phyloP scores from a whole-genome alignment of 2,797 vertebrate species.

The Clarias pachynema region DNA sequence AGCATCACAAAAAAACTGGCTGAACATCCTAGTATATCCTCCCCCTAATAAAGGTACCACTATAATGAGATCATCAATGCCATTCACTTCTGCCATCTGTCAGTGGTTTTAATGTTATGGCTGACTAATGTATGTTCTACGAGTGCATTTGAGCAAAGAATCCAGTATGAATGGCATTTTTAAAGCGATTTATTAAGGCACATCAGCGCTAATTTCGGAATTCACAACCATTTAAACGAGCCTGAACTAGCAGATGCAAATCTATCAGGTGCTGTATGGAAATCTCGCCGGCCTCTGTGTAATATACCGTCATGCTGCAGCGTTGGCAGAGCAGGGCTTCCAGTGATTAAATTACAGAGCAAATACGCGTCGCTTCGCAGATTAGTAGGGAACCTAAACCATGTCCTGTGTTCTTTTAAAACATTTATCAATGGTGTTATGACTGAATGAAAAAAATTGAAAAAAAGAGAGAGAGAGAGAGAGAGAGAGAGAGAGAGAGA shows the following conservation, averaged over 20 bases:
- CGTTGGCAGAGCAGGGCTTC: background rate
- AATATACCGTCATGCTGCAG: background rate
- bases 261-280: background rate
- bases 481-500: background rate
- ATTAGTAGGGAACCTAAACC: background rate
- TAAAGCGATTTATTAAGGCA: background rate
- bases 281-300: background rate
- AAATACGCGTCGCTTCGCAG: background rate
- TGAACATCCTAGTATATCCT: no score
- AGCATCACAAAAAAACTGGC: no score
- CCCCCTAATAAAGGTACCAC: no score
- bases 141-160: background rate
- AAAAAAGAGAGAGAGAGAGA: background rate
- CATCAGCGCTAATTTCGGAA: background rate
- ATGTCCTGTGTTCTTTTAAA: background rate
- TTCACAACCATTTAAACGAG: background rate
- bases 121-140: no score
- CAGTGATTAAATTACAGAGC: background rate
- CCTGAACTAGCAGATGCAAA: slow-evolving; percentile 6
- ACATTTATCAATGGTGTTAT: background rate
- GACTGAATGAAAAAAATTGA: background rate
- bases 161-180: background rate
- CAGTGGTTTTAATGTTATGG: no score
- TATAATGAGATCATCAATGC: no score
- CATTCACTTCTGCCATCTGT: no score